Evolutionary conservation across 2,888 invertebrate species (phyloP), one percentile per base, ranked within the genome.

Genomic region (Euproctis similis): DNA sequence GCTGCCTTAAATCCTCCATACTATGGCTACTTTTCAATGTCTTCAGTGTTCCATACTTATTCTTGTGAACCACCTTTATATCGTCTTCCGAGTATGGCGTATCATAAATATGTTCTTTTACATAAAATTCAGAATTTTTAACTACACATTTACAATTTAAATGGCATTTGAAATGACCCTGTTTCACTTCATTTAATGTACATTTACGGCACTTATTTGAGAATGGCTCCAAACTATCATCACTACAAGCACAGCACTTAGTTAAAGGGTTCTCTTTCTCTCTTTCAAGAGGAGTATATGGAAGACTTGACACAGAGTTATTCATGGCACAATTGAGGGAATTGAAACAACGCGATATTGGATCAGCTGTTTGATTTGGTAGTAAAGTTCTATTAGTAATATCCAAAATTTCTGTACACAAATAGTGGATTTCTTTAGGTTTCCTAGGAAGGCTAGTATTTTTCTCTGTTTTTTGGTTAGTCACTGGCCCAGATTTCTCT

Each of bases 71-170:
- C 39, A 30, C 24, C 25, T 21, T 35, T 1, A 8, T 39, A 40
- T 21, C 43, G 24, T 57, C 13, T 31, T 50, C 52, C 0, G 20
- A 63, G 54, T 75, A 87, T 0, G 90, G 90, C 43, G 88, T 88
- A 40, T 89, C 89, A 53, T 90, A 90, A 12, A 90, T 87, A 44
- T 88, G 89, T 43, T 89, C 89, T 1, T 64, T 59, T 0, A 74
- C 35, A 18, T 69, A 78, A 36, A 80, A 82, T 34, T 70, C 65
- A 0, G 76, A 74, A 12, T 59, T 71, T 22, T 59, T 43, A 16
- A 35, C 41, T 20, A 54, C 55, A 42, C 77, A 80, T 6, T 69
- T 65, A 51, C 81, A 81, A 10, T 60, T 68, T 2, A 85, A 48
- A 53, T 84, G 80, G 29, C 84, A 84, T 48, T 78, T 77, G 21